Percentiles rank a stretch among this genome's conserved stretches.
phyloP scores from a whole-genome alignment of 2,888 invertebrate genomes.

The Scaptomyza parva region DNA sequence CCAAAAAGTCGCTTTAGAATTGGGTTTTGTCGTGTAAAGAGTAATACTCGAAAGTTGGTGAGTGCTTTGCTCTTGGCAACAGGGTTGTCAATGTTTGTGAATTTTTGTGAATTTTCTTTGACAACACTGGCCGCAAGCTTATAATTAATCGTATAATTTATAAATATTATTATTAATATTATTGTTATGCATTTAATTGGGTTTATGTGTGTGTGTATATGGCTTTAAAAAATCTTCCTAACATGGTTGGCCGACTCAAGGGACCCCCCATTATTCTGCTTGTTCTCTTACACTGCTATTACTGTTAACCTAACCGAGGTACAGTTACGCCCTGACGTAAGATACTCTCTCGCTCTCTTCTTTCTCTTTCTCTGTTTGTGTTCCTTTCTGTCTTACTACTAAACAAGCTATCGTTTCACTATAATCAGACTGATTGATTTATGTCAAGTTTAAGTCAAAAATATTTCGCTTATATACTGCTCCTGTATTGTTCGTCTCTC shows the following conservation, averaged over 20 bases:
- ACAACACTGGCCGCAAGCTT: slow-evolving; percentile 31
- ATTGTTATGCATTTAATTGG: slow-evolving; percentile 44
- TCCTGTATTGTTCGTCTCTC: slow-evolving; percentile 17
- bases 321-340: slow-evolving; percentile 45
- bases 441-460: slow-evolving; percentile 57
- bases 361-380: slow-evolving; percentile 2
- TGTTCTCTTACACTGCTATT: slow-evolving; percentile 20
- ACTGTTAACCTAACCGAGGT: slow-evolving; percentile 41
- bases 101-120: slow-evolving; percentile 11
- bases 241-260: slow-evolving; percentile 18
- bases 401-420: slow-evolving; percentile 60
- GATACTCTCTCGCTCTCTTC: slow-evolving; percentile 38
- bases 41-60: slow-evolving; percentile 47
- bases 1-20: slow-evolving; percentile 41
- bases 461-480: slow-evolving; percentile 29
- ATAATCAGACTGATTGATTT: slow-evolving; percentile 58
- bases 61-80: slow-evolving; percentile 8
- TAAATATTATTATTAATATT: slow-evolving; percentile 46
- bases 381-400: slow-evolving; percentile 27
- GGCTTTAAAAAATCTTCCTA: slow-evolving; percentile 58
- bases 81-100: slow-evolving; percentile 20
- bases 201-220: slow-evolving; percentile 61
- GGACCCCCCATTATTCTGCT: slow-evolving; percentile 26
- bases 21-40: slow-evolving; percentile 20
- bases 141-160: slow-evolving; percentile 36